A percentile compares a stretch with the other conserved stretches of the same genome.
phyloP scores from a whole-genome alignment of 2,888 invertebrate genomes.

The Leucoptera coffeella region DNA sequence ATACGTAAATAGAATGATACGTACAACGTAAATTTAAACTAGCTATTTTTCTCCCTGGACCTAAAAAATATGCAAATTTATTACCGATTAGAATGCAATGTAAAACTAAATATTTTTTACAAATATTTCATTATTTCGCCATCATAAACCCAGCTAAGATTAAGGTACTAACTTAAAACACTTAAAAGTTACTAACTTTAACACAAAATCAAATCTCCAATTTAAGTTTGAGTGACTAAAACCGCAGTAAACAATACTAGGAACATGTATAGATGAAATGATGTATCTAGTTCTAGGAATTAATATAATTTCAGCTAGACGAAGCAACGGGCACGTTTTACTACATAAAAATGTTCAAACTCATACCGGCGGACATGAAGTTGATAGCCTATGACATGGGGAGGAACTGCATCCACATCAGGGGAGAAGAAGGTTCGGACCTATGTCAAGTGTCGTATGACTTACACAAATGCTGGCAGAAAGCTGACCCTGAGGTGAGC shows the following conservation, averaged over 20 bases:
- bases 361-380: conserved; percentile 12
- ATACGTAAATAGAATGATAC: no score
- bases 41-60: no score
- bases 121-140: no score
- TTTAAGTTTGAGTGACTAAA: no score
- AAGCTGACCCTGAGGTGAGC: conserved; percentile 12
- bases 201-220: no score
- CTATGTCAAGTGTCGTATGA: conserved; percentile 13
- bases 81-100: no score
- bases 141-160: no score
- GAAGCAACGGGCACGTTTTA: conserved; percentile 10
- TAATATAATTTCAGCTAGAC: conserved; percentile 9
- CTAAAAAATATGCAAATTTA: no score
- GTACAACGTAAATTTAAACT: no score
- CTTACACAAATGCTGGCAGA: conserved; percentile 13
- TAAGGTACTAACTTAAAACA: no score
- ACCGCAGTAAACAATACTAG: not conserved
- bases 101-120: no score
- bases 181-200: no score
- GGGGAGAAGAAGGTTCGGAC: conserved; percentile 12
- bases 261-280: not conserved
- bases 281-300: not conserved
- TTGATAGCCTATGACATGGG: conserved; percentile 13
- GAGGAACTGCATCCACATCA: conserved; percentile 12
- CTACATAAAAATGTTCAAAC: conserved; percentile 12